These are phyloP conservation scores for Reticulitermes lucifugus DNA, from an alignment of 2,888 invertebrate genomes.

Conservation along the genomic window DNA sequence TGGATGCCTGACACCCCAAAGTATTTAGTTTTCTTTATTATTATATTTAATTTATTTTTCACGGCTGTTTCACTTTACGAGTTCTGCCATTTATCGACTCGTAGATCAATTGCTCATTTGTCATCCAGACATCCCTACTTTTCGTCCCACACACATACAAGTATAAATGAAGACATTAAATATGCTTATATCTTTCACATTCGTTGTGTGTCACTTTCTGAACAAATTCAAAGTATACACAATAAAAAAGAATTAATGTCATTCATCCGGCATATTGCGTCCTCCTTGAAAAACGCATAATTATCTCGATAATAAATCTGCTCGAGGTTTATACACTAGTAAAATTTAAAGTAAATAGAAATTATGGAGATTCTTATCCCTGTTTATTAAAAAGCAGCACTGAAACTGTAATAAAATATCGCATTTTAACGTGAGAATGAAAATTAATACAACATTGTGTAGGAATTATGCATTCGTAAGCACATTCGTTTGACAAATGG, in stretches of 20 bases:
- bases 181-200: neutral
- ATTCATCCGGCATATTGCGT: too few relatives aligned
- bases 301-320: neutral
- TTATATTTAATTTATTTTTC: constrained; percentile 11
- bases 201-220: neutral
- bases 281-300: neutral
- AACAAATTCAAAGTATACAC: too few relatives aligned
- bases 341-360: neutral
- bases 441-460: neutral
- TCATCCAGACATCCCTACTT: neutral
- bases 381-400: neutral
- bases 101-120: neutral
- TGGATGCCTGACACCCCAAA: constrained; percentile 32
- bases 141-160: neutral
- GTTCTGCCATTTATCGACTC: neutral
- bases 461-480: neutral
- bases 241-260: too few relatives aligned
- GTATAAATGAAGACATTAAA: neutral
- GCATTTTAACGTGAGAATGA: neutral
- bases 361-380: neutral
- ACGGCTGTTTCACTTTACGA: constrained; percentile 16
- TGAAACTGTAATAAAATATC: constrained; percentile 3
- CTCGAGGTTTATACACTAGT: neutral
- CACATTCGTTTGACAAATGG: neutral
- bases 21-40: neutral